Evolutionary conservation across 1,140 invertebrate species (phyloP), one percentile per base, ranked within the genome.

Genomic region (Aphaenogaster ashmeadi): DNA sequence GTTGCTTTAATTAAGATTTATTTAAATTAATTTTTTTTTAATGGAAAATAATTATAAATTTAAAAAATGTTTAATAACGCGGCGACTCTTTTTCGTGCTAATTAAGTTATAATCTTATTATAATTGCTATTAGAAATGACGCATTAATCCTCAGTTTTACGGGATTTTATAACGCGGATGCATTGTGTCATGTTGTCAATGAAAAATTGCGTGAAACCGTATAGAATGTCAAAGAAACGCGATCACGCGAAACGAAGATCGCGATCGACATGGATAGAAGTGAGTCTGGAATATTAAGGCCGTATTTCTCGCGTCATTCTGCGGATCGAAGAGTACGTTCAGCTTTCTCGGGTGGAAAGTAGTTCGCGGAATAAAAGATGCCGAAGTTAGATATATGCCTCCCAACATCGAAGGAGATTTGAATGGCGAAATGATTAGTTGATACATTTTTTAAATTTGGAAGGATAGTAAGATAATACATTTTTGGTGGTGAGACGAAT

Each of bases 291-390:
- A 90, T 79, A 60, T 80, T 47, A 13, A 56, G 18, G 38, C 18
- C 27, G 77, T 87, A 83, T 80, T 89, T 88, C 77, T 72, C 71
- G 72, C 83, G 54, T 33, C 18, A 8, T 81, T 75, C 60, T 58
- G 27, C 6, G 67, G 67, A 79, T 87, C 33, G 18, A 47, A 36
- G n/a, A 44, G 18, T 47, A 67, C 67, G 62, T 89, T 89, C n/a
- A 58, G 58, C 58, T 74, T 78, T 89, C 78, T 21, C 21, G 33
- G n/a, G 15, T 36, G 66, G 38, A 56, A 89, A 90, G 18, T 80
- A 75, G 33, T 83, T 72, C n/a, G 58, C 18, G 50, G 54, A 44
- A 38, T 21, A 47, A 52, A 69, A 72, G 36, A 15, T 7, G 52
- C 15, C 44, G 9, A 47, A 11, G 11, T 47, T 69, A 69, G 13